Conservation (phyloP, 2,113 vertebrate species). For the Probosciger aterrimus region DNA sequence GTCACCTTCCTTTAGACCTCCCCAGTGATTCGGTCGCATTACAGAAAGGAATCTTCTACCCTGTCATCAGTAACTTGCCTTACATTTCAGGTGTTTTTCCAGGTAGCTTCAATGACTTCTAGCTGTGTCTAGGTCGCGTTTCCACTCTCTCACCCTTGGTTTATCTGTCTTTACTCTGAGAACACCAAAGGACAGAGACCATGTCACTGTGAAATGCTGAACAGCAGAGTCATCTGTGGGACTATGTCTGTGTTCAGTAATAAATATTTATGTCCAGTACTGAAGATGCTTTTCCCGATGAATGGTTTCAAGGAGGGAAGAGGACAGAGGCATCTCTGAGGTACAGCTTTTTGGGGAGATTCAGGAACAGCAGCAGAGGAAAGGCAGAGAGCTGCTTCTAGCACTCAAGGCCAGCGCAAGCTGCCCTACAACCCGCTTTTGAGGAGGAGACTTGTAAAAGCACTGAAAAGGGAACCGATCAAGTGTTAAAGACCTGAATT, state of each 20-base stretch:
- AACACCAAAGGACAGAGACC: background rate
- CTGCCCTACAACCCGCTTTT: background rate
- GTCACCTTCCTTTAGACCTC: background rate
- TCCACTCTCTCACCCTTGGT: background rate
- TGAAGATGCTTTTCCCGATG: background rate
- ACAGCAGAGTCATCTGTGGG: background rate
- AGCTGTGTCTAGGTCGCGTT: background rate
- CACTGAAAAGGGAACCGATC: background rate
- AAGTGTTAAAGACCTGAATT: background rate
- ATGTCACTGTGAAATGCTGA: fast-evolving
- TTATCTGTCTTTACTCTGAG: background rate
- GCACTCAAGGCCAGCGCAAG: background rate
- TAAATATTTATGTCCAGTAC: background rate
- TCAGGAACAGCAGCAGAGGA: background rate
- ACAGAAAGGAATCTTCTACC: background rate
- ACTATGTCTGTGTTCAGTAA: background rate
- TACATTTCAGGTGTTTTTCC: background rate
- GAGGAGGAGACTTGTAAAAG: background rate
- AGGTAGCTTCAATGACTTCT: background rate
- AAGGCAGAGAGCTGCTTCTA: background rate
- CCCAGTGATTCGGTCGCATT: background rate
- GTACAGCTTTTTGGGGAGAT: background rate
- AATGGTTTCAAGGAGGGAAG: background rate
- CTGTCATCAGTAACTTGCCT: background rate
- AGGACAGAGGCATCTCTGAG: background rate